These are phyloP conservation scores for Numida meleagris DNA, from an alignment of 2,113 vertebrate species.

Conservation along the genomic window DNA sequence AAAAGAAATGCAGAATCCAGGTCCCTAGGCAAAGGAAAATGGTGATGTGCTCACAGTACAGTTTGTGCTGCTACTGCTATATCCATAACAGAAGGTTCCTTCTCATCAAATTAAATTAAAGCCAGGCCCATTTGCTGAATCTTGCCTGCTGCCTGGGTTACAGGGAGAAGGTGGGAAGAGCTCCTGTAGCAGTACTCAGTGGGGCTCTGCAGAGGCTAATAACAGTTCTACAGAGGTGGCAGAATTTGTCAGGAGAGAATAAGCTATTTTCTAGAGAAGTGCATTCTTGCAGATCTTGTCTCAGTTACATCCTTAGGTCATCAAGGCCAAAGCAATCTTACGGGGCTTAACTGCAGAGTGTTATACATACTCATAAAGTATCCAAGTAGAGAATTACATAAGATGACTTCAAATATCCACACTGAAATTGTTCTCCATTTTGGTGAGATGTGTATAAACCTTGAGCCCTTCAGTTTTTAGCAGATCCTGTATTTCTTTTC, in stretches of 20 bases:
- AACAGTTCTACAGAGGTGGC: background rate
- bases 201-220: background rate
- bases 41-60: background rate
- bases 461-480: background rate
- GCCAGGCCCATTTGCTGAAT: background rate
- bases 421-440: background rate
- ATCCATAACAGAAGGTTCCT: background rate
- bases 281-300: background rate
- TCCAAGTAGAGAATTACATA: background rate
- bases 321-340: background rate
- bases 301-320: background rate
- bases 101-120: background rate
- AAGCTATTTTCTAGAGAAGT: background rate
- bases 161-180: background rate
- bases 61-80: background rate
- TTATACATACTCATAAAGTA: background rate
- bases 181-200: background rate
- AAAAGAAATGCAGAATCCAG: background rate
- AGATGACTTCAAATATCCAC: background rate
- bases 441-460: background rate
- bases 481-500: fast-evolving
- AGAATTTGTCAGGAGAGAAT: background rate
- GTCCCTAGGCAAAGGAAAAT: background rate
- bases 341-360: background rate
- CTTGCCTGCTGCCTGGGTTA: background rate